Evolutionary conservation across 2,797 vertebrate genomes (phyloP).

Genomic region (Tolypeutes matacus): DNA sequence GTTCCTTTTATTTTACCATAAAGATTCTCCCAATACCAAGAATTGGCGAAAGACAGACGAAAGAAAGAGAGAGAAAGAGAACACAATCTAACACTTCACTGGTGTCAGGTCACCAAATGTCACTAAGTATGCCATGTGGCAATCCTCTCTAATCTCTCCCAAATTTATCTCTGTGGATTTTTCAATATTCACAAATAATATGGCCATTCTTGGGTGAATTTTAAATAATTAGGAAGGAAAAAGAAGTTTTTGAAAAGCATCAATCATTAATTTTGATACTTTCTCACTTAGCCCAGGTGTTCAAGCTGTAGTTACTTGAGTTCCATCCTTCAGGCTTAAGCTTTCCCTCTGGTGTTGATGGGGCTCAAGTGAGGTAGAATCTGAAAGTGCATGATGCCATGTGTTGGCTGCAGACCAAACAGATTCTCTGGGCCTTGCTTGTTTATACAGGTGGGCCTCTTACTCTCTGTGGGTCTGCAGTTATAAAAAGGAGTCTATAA

Average conservation of each 20-base stretch:
- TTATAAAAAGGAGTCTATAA: background rate
- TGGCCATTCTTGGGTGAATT: background rate
- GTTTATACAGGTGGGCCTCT: slow-evolving; percentile 43
- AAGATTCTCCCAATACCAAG: background rate
- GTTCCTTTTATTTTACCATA: slow-evolving; percentile 10
- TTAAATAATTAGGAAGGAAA: background rate
- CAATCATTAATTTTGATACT: background rate
- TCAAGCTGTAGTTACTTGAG: background rate
- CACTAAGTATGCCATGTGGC: background rate
- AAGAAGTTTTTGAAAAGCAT: background rate
- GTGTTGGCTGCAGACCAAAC: background rate
- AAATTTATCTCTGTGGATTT: slow-evolving; percentile 18
- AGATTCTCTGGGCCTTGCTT: background rate
- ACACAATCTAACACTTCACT: background rate
- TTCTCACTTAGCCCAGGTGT: background rate
- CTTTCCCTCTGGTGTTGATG: background rate
- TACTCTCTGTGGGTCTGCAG: background rate
- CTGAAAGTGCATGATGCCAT: background rate
- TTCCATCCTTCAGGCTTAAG: background rate
- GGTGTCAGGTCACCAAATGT: slow-evolving; percentile 20
- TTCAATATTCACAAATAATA: background rate
- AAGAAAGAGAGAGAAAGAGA: no score
- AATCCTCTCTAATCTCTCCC: background rate
- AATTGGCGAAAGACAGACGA: background rate
- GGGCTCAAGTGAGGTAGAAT: background rate